Evolutionary conservation across 2,113 vertebrate species (phyloP).

Genomic region (Ophiodon elongatus): DNA sequence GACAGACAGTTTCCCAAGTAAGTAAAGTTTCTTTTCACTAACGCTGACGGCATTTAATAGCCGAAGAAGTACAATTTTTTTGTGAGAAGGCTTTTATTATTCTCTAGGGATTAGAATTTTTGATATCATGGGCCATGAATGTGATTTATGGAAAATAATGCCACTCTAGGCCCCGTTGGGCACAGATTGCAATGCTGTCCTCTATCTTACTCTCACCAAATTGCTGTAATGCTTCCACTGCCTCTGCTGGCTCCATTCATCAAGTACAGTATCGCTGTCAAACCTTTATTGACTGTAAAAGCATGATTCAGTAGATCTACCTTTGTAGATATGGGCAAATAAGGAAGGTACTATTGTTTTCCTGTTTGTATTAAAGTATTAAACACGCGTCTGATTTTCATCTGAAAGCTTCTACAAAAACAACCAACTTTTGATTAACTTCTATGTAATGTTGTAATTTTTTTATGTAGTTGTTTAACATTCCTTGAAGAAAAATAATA

Average conservation of each 20-base stretch:
- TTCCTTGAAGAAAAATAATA: background rate
- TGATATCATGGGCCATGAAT: slow-evolving; percentile 40
- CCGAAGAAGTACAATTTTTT: slow-evolving; percentile 26
- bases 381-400: background rate
- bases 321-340: background rate
- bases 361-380: background rate
- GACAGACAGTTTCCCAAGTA: slow-evolving; percentile 13
- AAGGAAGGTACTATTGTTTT: background rate
- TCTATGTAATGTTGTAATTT: background rate
- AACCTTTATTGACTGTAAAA: slow-evolving; percentile 34
- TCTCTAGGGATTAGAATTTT: slow-evolving; percentile 30
- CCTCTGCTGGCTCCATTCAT: slow-evolving; percentile 31
- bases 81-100: slow-evolving; percentile 44
- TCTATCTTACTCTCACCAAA: slow-evolving; percentile 25
- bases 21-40: slow-evolving; percentile 41
- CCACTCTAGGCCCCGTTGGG: slow-evolving; percentile 29
- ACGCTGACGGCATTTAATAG: slow-evolving; percentile 46
- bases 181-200: slow-evolving; percentile 28
- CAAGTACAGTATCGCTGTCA: slow-evolving; percentile 29
- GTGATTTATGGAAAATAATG: slow-evolving; percentile 49
- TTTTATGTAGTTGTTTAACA: background rate
- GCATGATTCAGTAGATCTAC: slow-evolving; percentile 22
- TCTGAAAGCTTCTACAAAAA: background rate
- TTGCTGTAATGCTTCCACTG: slow-evolving; percentile 37
- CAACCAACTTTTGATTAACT: background rate